Evolutionary conservation across 2,113 vertebrate genomes (phyloP).

Genomic region (Lucifuga dentata): DNA sequence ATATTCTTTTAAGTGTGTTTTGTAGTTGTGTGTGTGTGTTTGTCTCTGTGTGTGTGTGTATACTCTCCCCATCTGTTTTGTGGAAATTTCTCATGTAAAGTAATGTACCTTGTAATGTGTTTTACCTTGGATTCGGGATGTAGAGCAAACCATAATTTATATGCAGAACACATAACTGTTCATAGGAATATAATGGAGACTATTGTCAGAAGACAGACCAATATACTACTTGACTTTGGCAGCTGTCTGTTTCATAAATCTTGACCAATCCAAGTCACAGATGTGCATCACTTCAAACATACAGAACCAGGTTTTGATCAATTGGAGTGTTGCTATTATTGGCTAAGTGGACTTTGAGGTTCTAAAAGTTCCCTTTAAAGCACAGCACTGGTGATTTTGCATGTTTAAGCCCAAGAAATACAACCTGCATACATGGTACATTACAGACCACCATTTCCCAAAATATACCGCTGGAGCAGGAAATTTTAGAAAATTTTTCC

Average conservation of each 20-base stretch:
- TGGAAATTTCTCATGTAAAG: not conserved
- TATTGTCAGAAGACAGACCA: slow-evolving; percentile 27
- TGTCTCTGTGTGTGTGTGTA: not conserved
- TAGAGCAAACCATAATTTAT: slow-evolving; percentile 17
- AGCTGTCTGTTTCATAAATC: slow-evolving; percentile 44
- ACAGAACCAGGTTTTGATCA: slow-evolving; percentile 6
- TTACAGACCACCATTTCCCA: no score
- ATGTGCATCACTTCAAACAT: slow-evolving; percentile 41
- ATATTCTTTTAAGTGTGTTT: not conserved
- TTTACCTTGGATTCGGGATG: slow-evolving; percentile 7
- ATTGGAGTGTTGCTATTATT: not conserved
- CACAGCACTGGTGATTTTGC: no score
- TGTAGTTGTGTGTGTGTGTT: not conserved
- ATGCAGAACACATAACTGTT: slow-evolving; percentile 32
- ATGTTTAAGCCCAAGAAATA: no score
- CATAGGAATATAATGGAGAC: slow-evolving; percentile 37
- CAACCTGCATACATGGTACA: no score
- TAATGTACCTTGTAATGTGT: not conserved
- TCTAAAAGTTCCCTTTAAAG: no score
- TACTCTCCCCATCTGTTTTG: not conserved
- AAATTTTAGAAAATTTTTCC: no score
- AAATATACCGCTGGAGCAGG: no score
- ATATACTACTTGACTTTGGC: slow-evolving; percentile 39
- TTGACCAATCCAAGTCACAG: slow-evolving; percentile 43
- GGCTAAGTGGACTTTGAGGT: not conserved